Base-by-base conservation (phyloP, 2,113 vertebrate species). In the Numida meleagris region DNA sequence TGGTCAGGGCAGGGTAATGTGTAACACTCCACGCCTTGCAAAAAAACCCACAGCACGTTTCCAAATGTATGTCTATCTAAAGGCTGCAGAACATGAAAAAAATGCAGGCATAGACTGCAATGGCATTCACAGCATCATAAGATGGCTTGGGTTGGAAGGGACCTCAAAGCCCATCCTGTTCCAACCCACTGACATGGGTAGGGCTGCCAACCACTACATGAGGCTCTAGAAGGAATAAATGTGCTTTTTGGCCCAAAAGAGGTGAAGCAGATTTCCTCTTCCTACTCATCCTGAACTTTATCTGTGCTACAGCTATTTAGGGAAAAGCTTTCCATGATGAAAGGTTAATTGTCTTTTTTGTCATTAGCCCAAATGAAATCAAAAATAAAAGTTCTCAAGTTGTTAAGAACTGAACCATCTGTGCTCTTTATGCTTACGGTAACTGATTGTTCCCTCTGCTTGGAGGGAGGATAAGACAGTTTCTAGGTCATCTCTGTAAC, bases 271-370 rank as follows among this genome's bases (percentile, higher is more conserved):
- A 57, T 59, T 75, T 90, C 36, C 14, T 92, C 59, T 66, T 58
- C 48, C 16, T 90, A 29, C 80, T 90, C 90, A 43, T 46, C 68
- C 42, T 63, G 51, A 88, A 58, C 33, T 59, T 71, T 16, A 81
- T 36, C 74, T 42, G 20, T 45, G 61, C 33, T 14, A 34, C 70
- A 93, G 71, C 62, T 84, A 43, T 50, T 89, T 40, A 78, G 51
- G 66, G 61, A 65, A 91, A 65, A 3, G 23, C 38, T 90, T 95
- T 45, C 59, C 42, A 12, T 36, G 38, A 72, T 27, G 25, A 55
- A 95, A 94, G 70, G 46, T 90, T 83, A 89, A 86, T 77, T 94
- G 66, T 58, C 70, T 72, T 78, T 78, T 78, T 75, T 79, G 58
- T 66, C 77, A 85, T 68, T 75, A 79, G 62, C 48, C 62, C 58